These are phyloP conservation scores for Macrotus californicus DNA, from an alignment of 2,113 vertebrate species.

Conservation along the genomic window DNA sequence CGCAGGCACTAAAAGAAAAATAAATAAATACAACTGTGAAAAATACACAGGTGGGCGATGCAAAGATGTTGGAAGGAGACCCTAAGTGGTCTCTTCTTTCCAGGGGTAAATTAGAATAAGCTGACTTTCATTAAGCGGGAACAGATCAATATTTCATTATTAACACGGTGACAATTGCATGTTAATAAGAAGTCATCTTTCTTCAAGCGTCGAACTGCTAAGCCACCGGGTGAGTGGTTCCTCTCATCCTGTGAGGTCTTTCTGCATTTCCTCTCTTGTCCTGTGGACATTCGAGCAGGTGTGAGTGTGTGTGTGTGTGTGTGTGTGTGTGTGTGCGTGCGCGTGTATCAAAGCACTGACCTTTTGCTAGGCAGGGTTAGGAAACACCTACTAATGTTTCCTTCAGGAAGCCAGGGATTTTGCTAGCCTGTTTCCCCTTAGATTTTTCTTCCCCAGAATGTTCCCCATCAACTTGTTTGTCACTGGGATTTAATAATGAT, in stretches of 20 bases:
- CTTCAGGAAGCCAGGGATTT: slow-evolving; percentile 54
- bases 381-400: slow-evolving; percentile 60
- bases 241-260: neutral
- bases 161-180: slow-evolving; percentile 61
- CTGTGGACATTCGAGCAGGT: neutral
- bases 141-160: slow-evolving; percentile 70
- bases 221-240: slow-evolving; percentile 8
- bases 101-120: slow-evolving; percentile 53
- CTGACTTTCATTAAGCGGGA: slow-evolving; percentile 60
- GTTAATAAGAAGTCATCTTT: slow-evolving; percentile 53
- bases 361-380: slow-evolving; percentile 58
- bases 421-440: slow-evolving; percentile 34
- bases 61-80: neutral
- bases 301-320: neutral
- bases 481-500: slow-evolving; percentile 38
- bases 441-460: neutral
- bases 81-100: slow-evolving; percentile 17
- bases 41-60: neutral
- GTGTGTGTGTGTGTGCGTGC: neutral
- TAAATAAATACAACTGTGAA: neutral
- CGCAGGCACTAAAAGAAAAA: neutral
- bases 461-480: slow-evolving; percentile 35
- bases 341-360: neutral
- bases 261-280: neutral
- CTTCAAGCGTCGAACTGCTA: slow-evolving; percentile 32